Percentiles rank a stretch among this genome's conserved stretches.
Evolutionary conservation across 2,113 vertebrate genomes (phyloP).

Genomic region (Otus sunia): DNA sequence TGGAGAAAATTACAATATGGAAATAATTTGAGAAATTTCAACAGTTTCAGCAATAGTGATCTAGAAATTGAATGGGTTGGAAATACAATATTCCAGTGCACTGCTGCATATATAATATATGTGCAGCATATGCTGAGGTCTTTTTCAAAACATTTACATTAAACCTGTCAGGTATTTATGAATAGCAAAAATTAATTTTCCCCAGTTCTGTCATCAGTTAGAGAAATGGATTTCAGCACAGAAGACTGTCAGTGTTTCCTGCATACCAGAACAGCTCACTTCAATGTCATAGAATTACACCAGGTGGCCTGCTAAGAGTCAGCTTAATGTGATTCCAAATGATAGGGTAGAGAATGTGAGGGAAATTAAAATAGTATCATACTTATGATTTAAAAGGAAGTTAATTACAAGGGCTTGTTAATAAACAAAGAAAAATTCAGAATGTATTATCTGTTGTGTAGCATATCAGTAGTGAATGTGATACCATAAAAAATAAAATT

Average conservation of each 20-base stretch:
- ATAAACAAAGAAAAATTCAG: constrained; percentile 83
- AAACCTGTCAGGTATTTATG: constrained; percentile 84
- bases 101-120: constrained; percentile 75
- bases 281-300: constrained; percentile 83
- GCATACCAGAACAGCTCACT: constrained; percentile 76
- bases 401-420: constrained; percentile 86
- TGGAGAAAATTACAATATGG: constrained; percentile 69
- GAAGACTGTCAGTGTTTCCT: constrained; percentile 77
- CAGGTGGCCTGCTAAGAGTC: constrained; percentile 85
- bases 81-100: constrained; percentile 64
- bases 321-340: constrained; percentile 88
- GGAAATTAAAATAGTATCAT: constrained; percentile 88
- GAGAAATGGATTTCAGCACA: constrained; percentile 76
- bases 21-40: constrained; percentile 71
- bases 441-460: constrained; percentile 77
- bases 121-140: constrained; percentile 75
- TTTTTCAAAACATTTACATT: constrained; percentile 86
- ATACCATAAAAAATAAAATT: constrained; percentile 71
- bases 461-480: constrained; percentile 74
- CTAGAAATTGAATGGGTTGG: constrained; percentile 64
- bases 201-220: constrained; percentile 76
- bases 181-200: constrained; percentile 85
- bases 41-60: constrained; percentile 59
- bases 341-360: constrained; percentile 83
- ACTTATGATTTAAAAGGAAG: constrained; percentile 88